Base-by-base conservation (phyloP, 2,113 vertebrate genomes). In the Canis aureus region DNA sequence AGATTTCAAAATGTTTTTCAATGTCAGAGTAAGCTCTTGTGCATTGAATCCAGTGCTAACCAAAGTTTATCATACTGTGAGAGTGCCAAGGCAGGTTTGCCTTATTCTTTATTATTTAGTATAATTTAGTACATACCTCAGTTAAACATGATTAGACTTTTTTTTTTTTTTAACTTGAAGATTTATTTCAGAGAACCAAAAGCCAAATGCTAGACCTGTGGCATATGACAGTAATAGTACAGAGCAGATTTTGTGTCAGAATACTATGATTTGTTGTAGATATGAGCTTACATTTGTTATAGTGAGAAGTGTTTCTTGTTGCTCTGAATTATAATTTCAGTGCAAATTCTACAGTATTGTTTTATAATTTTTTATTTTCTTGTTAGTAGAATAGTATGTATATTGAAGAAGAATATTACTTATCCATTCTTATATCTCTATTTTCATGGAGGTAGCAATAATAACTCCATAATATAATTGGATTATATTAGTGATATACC, bases 121-220 rank as follows among this genome's bases (percentile, higher is more conserved):
- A 5, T 97, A 71, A 95, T 98, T 97, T 94, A 97, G 82, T 97
- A 97, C 43, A 96, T 91, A 96, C 29, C 35, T 92, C 64, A 83
- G 64, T 94, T 93, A 23, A 55, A 94, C 55, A 87, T 89, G n/a
- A 59, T 93, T 98, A 95, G 94, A 81, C 84, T 76, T 91, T 89
- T 74, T 78, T 35, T 35, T 35, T 35, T 80, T n/a, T 89, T 90
- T 27, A 96, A 66, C 43, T 79, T 97, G 49, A 43, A 62, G 53
- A 7, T 92, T 95, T 90, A 76, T 96, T 95, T 94, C 12, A 60
- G 94, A 85, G 60, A 85, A 86, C 55, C 22, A 69, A 91, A 97
- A 94, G 20, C 38, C 93, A 86, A 93, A 49, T 97, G 29, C 16
- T 87, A 81, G 55, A 53, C 23, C 32, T 86, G 13, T 89, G 87